Percentiles rank a stretch among this genome's conserved stretches.
phyloP scores from a whole-genome alignment of 2,113 vertebrate species.

The Gyps fulvus region DNA sequence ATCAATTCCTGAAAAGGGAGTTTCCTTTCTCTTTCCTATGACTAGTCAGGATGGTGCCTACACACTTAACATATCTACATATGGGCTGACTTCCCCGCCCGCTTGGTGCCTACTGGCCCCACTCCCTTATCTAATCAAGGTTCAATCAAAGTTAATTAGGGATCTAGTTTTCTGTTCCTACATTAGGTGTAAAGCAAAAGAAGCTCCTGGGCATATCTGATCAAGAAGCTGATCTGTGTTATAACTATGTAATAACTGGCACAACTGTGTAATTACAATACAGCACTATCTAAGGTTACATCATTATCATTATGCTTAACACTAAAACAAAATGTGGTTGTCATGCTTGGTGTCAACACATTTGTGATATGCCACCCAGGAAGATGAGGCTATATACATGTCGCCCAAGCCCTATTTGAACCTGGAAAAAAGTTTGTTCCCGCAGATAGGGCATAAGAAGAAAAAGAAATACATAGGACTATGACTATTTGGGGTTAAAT shows the following conservation, averaged over 20 bases:
- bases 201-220: constrained; percentile 70
- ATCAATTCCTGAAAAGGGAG: constrained; percentile 69
- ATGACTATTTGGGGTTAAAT: background rate
- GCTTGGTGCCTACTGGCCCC: constrained; percentile 67
- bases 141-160: constrained; percentile 70
- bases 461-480: background rate
- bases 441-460: background rate
- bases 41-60: constrained; percentile 65
- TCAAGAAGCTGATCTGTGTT: constrained; percentile 66
- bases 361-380: constrained; percentile 54
- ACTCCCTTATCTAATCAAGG: constrained; percentile 68
- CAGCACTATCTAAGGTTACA: constrained; percentile 66
- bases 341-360: constrained; percentile 56
- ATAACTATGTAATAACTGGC: constrained; percentile 68
- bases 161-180: constrained; percentile 63
- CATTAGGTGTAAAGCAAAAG: constrained; percentile 61
- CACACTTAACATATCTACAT: constrained; percentile 43
- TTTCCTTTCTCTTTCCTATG: constrained; percentile 64
- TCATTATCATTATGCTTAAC: constrained; percentile 55
- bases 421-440: background rate
- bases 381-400: background rate
- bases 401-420: background rate
- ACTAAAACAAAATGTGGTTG: constrained; percentile 46
- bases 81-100: constrained; percentile 57
- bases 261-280: constrained; percentile 66